Evolutionary conservation across 2,797 vertebrate genomes (phyloP).

Genomic region (Mormyrops attenuatus): DNA sequence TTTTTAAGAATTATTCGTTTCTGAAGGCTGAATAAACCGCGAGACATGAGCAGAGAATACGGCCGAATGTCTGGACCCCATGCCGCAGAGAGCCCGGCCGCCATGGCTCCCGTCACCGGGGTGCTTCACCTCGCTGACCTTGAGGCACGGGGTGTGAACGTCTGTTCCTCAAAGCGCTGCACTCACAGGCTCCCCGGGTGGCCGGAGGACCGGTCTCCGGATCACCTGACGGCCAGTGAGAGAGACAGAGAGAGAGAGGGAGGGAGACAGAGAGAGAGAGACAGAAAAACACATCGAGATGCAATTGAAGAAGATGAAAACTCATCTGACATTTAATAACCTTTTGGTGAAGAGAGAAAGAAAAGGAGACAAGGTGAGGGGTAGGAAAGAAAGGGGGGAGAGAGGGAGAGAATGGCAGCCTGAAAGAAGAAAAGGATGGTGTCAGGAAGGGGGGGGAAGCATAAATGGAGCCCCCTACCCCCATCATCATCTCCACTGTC

Average conservation of each 20-base stretch:
- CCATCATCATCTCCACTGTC: neutral
- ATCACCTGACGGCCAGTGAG: constrained; percentile 13
- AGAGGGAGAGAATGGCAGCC: constrained; percentile 35
- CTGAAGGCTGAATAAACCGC: neutral
- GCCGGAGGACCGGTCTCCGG: constrained; percentile 21
- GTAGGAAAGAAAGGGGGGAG: constrained; percentile 26
- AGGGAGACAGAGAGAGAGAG: constrained; percentile 20
- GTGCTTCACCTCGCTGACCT: neutral
- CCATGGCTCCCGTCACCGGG: neutral
- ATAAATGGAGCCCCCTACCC: neutral
- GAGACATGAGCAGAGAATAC: neutral
- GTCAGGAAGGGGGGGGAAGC: neutral
- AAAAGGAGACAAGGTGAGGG: constrained; percentile 33
- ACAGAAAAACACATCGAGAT: neutral
- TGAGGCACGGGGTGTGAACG: neutral
- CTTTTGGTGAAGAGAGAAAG: constrained; percentile 65
- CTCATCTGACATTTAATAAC: constrained; percentile 77
- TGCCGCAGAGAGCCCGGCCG: neutral
- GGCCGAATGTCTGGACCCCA: neutral
- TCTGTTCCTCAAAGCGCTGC: neutral
- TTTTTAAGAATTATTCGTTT: neutral
- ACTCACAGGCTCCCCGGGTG: constrained; percentile 8
- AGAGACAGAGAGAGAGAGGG: constrained; percentile 47
- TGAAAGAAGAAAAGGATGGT: constrained; percentile 4
- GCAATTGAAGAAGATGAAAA: constrained; percentile 74